A percentile compares a stretch with the other conserved stretches of the same genome.
phyloP scores from a whole-genome alignment of 2,888 invertebrate genomes.

The Timema podura region DNA sequence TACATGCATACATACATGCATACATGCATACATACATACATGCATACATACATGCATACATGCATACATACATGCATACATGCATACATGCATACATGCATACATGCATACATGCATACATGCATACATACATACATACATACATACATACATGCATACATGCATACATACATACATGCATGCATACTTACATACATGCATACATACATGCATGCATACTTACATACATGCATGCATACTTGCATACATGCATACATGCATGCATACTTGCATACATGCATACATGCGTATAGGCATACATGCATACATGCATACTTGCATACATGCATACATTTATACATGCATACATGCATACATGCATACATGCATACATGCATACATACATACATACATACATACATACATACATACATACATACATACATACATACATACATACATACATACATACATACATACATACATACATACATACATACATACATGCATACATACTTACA shows the following conservation, averaged over 20 bases:
- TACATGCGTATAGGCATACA: no score
- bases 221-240: no score
- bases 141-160: constrained; percentile 18
- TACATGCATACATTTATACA: constrained; percentile 12
- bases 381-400: constrained; percentile 21
- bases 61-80: constrained; percentile 18
- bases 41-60: constrained; percentile 18
- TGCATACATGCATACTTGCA: no score
- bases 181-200: no score
- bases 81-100: constrained; percentile 6
- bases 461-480: no score
- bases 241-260: no score
- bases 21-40: constrained; percentile 16
- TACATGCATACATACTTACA: no score
- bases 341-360: constrained; percentile 6
- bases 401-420: constrained; percentile 17
- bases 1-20: constrained; percentile 15
- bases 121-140: constrained; percentile 17
- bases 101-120: constrained; percentile 17
- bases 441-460: constrained; percentile 8
- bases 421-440: constrained; percentile 16
- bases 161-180: constrained; percentile 18
- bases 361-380: constrained; percentile 15
- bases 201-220: no score
- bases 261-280: no score